A percentile compares a stretch with the other conserved stretches of the same genome.
Evolutionary conservation across 1,140 invertebrate species (phyloP).

Genomic region (Homarus americanus): DNA sequence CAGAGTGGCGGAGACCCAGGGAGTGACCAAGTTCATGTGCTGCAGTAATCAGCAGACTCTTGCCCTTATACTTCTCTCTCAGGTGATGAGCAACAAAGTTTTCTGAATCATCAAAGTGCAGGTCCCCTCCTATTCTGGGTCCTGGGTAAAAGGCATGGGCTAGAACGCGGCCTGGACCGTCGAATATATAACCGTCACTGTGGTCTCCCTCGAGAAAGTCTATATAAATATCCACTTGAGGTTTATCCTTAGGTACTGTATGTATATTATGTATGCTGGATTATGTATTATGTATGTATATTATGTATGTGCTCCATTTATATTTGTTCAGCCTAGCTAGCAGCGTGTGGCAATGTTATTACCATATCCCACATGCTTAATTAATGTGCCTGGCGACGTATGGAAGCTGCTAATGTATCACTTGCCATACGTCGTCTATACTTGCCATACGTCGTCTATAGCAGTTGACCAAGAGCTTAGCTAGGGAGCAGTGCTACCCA

Average conservation of each 20-base stretch:
- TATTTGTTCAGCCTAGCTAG: no score
- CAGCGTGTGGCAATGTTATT: no score
- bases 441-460: no score
- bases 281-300: no score
- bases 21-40: slow-evolving; percentile 80
- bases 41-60: slow-evolving; percentile 80
- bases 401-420: no score
- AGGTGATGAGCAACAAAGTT: slow-evolving; percentile 77
- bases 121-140: slow-evolving; percentile 78
- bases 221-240: slow-evolving; percentile 54
- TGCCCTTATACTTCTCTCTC: slow-evolving; percentile 75
- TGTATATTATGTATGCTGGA: no score
- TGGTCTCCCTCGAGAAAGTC: slow-evolving; percentile 84
- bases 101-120: slow-evolving; percentile 81
- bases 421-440: no score
- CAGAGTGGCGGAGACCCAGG: slow-evolving; percentile 81
- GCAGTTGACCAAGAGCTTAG: no score
- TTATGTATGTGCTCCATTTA: no score
- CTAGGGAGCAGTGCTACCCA: no score
- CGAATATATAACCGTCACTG: slow-evolving; percentile 83
- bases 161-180: slow-evolving; percentile 77
- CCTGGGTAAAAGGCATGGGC: slow-evolving; percentile 80
- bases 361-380: no score
- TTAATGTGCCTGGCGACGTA: no score
- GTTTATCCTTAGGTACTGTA: slow-evolving; percentile 35